Evolutionary conservation across 2,888 invertebrate genomes (phyloP).

Genomic region (Ennomos quercinarius): DNA sequence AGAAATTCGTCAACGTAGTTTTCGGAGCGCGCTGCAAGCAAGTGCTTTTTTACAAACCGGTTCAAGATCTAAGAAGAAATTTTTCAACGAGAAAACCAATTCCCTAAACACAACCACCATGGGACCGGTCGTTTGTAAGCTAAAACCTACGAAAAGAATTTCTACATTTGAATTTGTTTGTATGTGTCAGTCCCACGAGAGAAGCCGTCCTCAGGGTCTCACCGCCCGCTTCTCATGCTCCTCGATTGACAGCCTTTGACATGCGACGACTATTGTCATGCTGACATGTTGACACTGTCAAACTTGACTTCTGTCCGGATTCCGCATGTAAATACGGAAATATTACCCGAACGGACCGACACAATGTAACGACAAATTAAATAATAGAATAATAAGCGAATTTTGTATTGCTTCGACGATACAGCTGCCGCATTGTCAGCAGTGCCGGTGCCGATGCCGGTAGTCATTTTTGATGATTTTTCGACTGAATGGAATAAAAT

Average conservation of each 20-base stretch:
- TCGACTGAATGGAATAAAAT: constrained; percentile 46
- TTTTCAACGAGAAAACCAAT: constrained; percentile 19
- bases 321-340: constrained; percentile 82
- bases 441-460: constrained; percentile 22
- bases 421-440: constrained; percentile 67
- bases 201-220: constrained; percentile 51
- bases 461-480: constrained; percentile 49
- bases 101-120: constrained; percentile 40
- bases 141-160: constrained; percentile 61
- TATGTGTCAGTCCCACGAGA: constrained; percentile 62
- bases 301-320: constrained; percentile 83
- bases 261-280: constrained; percentile 79
- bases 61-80: constrained; percentile 2
- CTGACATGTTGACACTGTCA: constrained; percentile 83
- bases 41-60: no score
- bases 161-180: constrained; percentile 58
- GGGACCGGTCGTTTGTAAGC: constrained; percentile 72
- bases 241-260: constrained; percentile 78
- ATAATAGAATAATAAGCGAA: constrained; percentile 79
- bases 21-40: no score
- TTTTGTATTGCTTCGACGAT: constrained; percentile 48
- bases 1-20: not conserved
- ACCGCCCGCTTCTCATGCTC: constrained; percentile 77
- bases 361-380: constrained; percentile 83
- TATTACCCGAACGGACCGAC: constrained; percentile 63